Base-by-base conservation (phyloP, 2,888 invertebrate species). In the Mesoligia furuncula region DNA sequence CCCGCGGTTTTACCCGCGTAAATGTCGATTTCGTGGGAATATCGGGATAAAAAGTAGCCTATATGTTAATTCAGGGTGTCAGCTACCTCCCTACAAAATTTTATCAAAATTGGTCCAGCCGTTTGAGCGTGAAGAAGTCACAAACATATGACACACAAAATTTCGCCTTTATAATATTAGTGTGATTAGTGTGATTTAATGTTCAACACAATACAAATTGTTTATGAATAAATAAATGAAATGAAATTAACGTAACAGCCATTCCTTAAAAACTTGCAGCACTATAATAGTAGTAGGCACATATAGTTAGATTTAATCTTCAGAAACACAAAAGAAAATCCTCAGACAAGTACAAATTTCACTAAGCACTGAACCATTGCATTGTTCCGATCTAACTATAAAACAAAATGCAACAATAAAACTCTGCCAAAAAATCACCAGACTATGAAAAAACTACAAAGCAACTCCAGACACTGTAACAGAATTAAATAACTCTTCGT, bases 401-500 rank as follows among this genome's bases (percentile, higher is more conserved):
- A 83, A 78, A 66, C 64, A 62, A 8, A 15, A 0, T 36, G 31
- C 39, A 57, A 62, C 51, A 84, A 64, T 72, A 84, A 73, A 81
- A 72, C 20, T 9, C 51, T 24, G 20, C 1, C 17, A 27, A 73
- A 81, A 45, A 65, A 80, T 45, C 15, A 36, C 39, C 17, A 5
- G 11, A 67, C 62, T 39, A 62, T 73, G 13, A 69, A 81, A 77
- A 64, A 71, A 45, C 42, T 71, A 85, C 77, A 84, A 82, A 82
- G 51, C 57, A 75, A n/a, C 76, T 70, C 11, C 31, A 77, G 62
- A 62, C 57, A 83, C 39, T 71, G 74, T 78, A 80, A 76, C 76
- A 68, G 73, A 73, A 79, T 80, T 80, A 80, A 81, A 87, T 80
- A 87, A 81, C 73, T 78, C 75, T 87, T 70, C 70, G 83, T 81